Conservation (phyloP, 2,888 invertebrate genomes). For the Tromatobia lineatoria region DNA sequence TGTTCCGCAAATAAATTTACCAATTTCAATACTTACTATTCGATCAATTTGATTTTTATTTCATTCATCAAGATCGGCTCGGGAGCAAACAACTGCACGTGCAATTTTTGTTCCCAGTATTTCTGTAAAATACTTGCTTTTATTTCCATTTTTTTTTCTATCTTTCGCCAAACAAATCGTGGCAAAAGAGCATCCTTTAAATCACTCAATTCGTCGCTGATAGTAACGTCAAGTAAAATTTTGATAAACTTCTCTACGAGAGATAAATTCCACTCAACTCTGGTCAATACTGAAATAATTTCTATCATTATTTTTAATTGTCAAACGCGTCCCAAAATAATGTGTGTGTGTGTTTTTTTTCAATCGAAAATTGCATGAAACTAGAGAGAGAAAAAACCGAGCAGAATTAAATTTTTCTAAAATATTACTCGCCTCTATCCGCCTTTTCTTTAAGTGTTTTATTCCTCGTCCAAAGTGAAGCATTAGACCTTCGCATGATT, state of each 20-base stretch:
- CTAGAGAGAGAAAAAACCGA: too few species aligned
- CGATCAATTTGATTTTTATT: constrained; percentile 79
- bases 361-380: too few species aligned
- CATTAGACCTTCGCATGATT: constrained; percentile 73
- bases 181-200: constrained; percentile 78
- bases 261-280: constrained; percentile 73
- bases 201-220: constrained; percentile 73
- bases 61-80: constrained; percentile 76
- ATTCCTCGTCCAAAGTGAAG: constrained; percentile 74
- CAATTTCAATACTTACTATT: constrained; percentile 76
- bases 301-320: not conserved
- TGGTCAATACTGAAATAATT: constrained; percentile 51
- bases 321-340: not conserved
- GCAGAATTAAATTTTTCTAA: not conserved
- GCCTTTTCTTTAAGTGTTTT: constrained; percentile 44
- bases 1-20: not conserved
- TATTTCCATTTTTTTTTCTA: constrained; percentile 75
- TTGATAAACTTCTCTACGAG: constrained; percentile 74
- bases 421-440: not conserved
- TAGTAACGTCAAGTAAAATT: constrained; percentile 73
- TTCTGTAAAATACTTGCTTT: constrained; percentile 66
- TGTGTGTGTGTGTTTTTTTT: too few species aligned
- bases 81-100: constrained; percentile 79
- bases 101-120: constrained; percentile 78
- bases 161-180: constrained; percentile 77